phyloP scores from a whole-genome alignment of 2,797 vertebrate genomes.

The Cygnus olor region DNA sequence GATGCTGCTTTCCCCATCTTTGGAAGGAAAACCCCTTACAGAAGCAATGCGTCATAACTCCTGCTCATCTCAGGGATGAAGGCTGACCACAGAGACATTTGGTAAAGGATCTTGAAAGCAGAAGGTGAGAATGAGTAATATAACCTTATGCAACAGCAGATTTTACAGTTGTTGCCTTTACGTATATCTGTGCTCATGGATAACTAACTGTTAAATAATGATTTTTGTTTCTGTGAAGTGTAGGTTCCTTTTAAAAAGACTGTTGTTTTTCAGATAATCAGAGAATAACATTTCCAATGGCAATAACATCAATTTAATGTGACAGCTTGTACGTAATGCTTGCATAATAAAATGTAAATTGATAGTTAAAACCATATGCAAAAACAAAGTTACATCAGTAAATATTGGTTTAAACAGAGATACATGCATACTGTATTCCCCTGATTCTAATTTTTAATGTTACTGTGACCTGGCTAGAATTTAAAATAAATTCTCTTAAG shows the following conservation, averaged over 20 bases:
- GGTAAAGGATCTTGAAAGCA: neutral
- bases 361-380: neutral
- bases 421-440: neutral
- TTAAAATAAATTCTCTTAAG: neutral
- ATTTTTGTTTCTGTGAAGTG: neutral
- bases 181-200: neutral
- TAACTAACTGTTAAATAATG: neutral
- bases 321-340: neutral
- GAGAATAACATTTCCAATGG: neutral
- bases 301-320: rapidly evolving
- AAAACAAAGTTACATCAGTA: neutral
- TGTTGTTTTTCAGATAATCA: neutral
- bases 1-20: neutral
- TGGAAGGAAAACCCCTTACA: neutral
- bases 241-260: neutral
- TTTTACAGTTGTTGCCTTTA: neutral
- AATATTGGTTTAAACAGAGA: neutral
- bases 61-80: neutral
- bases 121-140: neutral
- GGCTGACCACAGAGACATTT: neutral
- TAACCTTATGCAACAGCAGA: neutral
- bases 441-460: neutral
- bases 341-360: neutral
- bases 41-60: neutral
- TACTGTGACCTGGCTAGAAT: neutral